Percentiles rank a stretch among this genome's conserved stretches.
Evolutionary conservation across 1,140 invertebrate species (phyloP).

Genomic region (Drosophila nebulosa): DNA sequence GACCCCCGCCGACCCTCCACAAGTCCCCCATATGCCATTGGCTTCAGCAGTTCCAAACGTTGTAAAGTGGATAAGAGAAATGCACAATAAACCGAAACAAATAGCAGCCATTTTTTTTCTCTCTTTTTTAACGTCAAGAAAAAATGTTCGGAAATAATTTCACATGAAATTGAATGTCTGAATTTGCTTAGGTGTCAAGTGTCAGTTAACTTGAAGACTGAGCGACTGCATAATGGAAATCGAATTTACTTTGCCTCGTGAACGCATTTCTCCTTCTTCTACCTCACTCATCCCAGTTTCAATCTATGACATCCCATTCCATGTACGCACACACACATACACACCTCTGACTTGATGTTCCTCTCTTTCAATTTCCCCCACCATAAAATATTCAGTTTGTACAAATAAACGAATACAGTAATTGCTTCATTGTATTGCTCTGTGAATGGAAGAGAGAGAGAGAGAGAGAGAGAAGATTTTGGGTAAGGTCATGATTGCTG

Average conservation of each 20-base stretch:
- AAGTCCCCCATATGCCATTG: too few relatives aligned
- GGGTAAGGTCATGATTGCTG: conserved; percentile 1
- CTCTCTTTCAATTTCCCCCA: conserved; percentile 7
- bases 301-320: background rate
- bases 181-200: conserved; percentile 62
- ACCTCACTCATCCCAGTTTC: background rate
- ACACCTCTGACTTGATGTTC: conserved; percentile 8
- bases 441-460: too few relatives aligned
- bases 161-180: conserved; percentile 62
- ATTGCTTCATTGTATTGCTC: conserved; percentile 7
- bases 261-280: conserved; percentile 20
- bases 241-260: conserved; percentile 42
- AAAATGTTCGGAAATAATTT: conserved; percentile 55
- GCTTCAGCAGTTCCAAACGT: conserved; percentile 10
- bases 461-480: too few relatives aligned
- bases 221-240: conserved; percentile 58
- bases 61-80: conserved; percentile 51
- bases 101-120: conserved; percentile 39
- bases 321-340: background rate
- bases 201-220: conserved; percentile 59
- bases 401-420: conserved; percentile 9
- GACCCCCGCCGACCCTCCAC: too few relatives aligned
- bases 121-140: conserved; percentile 1
- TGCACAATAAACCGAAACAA: conserved; percentile 59
- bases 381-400: conserved; percentile 8